Base-by-base conservation (phyloP, 2,797 vertebrate species). In the Pipistrellus pygmaeus region DNA sequence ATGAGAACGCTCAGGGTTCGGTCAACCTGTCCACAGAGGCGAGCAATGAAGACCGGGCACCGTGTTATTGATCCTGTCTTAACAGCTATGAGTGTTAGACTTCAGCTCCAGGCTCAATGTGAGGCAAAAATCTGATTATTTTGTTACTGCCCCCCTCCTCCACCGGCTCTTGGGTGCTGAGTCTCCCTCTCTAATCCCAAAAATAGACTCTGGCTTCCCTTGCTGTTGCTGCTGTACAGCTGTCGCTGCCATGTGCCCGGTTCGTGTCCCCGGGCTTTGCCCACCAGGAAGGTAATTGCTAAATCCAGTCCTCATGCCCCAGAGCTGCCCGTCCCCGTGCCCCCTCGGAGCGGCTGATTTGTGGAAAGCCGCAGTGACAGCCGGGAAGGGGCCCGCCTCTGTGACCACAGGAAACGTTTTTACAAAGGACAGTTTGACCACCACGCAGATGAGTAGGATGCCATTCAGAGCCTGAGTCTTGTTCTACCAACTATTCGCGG, bases 251-350 rank as follows among this genome's bases (percentile, higher is more conserved):
- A 14, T 13, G 46, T 91, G 66, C 72, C 91, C 89, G 4, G 82
- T 72, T 89, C 23, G 1, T 85, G 53, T 91, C 82, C 73, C 8
- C 89, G 72, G 78, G 78, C 73, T 88, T 32, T 53, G 85, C 41
- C 27, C 57, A 41, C 41, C 38, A 38, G 93, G 93, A 96, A 93
- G 85, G 92, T 77, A 35, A 88, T 95, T 95, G 85, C 90, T 87
- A 62, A 93, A 82, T 88, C 69, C 76, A 15, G 83, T 51, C 71
- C 85, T 85, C 85, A 51, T 64, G 93, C 41, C 88, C 95, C 64
- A 81, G 72, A 84, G 8, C n/a, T 6, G 85, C 97, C 57, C 11
- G 7, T 69, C 81, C 91, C 92, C 25, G 0, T 27, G 38, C 71
- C 64, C 85, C 48, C 85, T 72, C 82, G n/a, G 73, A 96, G 46